A percentile compares a stretch with the other conserved stretches of the same genome.
phyloP scores from a whole-genome alignment of 2,113 vertebrate species.

The Sinocyclocheilus anshuiensis region DNA sequence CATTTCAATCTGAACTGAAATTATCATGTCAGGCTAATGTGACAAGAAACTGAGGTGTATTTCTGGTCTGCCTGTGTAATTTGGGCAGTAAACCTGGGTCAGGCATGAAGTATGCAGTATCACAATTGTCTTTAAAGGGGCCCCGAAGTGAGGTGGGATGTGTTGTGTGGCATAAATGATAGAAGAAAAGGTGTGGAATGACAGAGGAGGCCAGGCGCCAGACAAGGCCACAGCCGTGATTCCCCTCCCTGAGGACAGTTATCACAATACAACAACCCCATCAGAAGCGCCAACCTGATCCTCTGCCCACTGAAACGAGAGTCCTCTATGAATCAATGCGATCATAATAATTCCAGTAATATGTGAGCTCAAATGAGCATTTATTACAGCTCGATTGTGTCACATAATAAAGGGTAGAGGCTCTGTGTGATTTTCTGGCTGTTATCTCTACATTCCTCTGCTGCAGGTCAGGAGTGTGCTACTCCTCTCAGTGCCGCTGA shows the following conservation, averaged over 20 bases:
- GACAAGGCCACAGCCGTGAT: neutral
- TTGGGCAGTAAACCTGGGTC: neutral
- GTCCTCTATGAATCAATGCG: conserved; percentile 11
- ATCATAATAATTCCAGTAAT: conserved; percentile 13
- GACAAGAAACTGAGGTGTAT: neutral
- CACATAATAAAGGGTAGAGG: neutral
- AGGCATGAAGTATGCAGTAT: neutral
- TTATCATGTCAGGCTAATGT: neutral
- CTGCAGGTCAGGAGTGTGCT: conserved; percentile 65
- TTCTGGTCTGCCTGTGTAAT: neutral
- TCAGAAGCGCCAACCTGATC: conserved; percentile 18
- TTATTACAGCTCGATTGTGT: neutral
- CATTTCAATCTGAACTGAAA: neutral
- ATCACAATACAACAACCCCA: neutral
- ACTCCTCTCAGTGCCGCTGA: conserved; percentile 63
- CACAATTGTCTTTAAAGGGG: conserved; percentile 39
- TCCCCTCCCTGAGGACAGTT: conserved; percentile 22
- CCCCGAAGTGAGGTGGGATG: neutral
- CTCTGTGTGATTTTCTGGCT: conserved; percentile 9
- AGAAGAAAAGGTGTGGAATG: conserved; percentile 56
- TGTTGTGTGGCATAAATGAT: neutral
- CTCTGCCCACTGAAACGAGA: neutral
- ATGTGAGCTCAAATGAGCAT: neutral
- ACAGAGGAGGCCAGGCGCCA: conserved; percentile 41
- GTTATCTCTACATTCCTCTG: conserved; percentile 71